Evolutionary conservation across 2,797 vertebrate genomes (phyloP).

Genomic region (Cryptoblepharus egeriae): DNA sequence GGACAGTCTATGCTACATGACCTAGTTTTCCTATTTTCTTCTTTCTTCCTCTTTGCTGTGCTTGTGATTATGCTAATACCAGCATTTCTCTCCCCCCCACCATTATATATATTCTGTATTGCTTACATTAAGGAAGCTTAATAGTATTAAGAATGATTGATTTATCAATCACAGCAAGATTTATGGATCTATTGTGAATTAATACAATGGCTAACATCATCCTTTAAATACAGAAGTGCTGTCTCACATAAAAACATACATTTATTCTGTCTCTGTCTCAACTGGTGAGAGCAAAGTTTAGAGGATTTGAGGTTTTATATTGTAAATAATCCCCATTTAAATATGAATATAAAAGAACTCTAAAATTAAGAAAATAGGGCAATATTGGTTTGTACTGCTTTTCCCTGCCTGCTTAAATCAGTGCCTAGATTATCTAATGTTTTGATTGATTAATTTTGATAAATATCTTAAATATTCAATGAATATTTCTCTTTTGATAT

Average conservation of each 20-base stretch:
- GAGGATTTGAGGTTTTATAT: conserved; percentile 16
- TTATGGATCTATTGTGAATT: conserved; percentile 43
- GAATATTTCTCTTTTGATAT: background rate
- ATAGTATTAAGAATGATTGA: conserved; percentile 37
- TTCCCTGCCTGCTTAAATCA: conserved; percentile 18
- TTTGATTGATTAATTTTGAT: conserved; percentile 26
- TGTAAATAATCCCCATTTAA: conserved; percentile 23
- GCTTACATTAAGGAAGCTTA: conserved; percentile 45
- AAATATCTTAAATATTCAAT: background rate
- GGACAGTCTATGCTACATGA: conserved; percentile 36
- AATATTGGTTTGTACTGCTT: conserved; percentile 22
- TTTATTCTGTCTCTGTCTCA: conserved; percentile 19
- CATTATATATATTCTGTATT: conserved; percentile 36
- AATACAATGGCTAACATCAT: conserved; percentile 42
- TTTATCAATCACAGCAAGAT: conserved; percentile 51
- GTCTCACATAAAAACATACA: conserved; percentile 17
- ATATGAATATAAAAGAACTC: conserved; percentile 26
- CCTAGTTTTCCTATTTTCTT: conserved; percentile 48
- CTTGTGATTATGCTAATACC: conserved; percentile 53
- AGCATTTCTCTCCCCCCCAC: conserved; percentile 34
- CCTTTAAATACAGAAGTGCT: conserved; percentile 41
- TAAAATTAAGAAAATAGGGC: background rate
- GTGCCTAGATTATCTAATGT: background rate
- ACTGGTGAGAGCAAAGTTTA: background rate
- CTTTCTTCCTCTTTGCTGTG: conserved; percentile 41